These are phyloP conservation scores for Ptilonorhynchus violaceus DNA, from an alignment of 2,113 vertebrate genomes.

Conservation along the genomic window DNA sequence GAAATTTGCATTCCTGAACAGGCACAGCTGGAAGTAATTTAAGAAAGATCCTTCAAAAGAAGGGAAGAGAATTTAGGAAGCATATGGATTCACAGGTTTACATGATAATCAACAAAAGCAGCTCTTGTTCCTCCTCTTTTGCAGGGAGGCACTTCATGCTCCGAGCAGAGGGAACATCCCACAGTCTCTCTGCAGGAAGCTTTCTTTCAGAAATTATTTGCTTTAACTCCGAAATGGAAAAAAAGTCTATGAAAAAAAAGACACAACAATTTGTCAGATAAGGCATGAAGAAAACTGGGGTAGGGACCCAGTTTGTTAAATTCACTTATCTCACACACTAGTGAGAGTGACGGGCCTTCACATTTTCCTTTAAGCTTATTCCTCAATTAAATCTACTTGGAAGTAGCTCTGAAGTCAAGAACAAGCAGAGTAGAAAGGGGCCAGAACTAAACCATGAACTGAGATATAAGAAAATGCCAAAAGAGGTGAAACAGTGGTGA, in stretches of 20 bases:
- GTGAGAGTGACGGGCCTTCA: not conserved
- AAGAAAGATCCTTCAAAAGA: constrained; percentile 7
- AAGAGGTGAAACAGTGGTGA: not conserved
- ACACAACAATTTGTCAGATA: not conserved
- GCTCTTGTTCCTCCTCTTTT: constrained; percentile 30
- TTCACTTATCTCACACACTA: not conserved
- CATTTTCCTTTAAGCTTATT: not conserved
- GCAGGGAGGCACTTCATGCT: constrained; percentile 14
- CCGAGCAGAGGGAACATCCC: constrained; percentile 1
- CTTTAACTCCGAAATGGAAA: not conserved
- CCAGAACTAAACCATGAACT: not conserved
- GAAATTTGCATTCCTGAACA: constrained; percentile 52
- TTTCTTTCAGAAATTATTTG: constrained; percentile 32
- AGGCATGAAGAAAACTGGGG: not conserved
- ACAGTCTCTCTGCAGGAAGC: constrained; percentile 39
- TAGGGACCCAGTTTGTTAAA: not conserved
- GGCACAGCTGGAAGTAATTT: constrained; percentile 45
- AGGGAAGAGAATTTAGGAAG: constrained; percentile 16
- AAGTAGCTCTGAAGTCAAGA: not conserved
- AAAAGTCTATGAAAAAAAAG: not conserved
- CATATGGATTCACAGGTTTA: constrained; percentile 52
- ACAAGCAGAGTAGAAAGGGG: not conserved
- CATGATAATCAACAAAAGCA: constrained; percentile 58
- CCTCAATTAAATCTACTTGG: not conserved
- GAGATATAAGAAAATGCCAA: not conserved